Percentiles rank a stretch among this genome's conserved stretches.
These are phyloP conservation scores for Typhlichthys eigenmanni DNA, from an alignment of 2,797 vertebrate species.

Conservation along the genomic window DNA sequence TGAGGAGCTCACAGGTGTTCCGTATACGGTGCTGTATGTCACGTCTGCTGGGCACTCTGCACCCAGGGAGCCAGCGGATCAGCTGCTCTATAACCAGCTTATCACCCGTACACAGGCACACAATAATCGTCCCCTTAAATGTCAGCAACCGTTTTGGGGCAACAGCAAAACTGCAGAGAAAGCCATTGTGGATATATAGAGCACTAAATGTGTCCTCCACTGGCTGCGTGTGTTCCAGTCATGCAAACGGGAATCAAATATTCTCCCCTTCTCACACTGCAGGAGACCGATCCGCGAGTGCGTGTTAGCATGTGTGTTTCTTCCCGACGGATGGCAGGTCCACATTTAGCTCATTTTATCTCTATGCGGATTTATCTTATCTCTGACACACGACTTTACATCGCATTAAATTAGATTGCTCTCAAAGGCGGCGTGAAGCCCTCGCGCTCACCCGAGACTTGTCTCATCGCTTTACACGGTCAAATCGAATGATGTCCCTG, in stretches of 20 bases:
- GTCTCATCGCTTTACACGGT: slow-evolving; percentile 40
- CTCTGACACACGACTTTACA: slow-evolving; percentile 36
- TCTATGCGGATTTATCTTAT: slow-evolving; percentile 56
- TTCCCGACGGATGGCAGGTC: slow-evolving; percentile 50
- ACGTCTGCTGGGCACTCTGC: slow-evolving; percentile 9
- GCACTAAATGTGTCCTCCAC: slow-evolving; percentile 11
- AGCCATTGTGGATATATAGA: slow-evolving; percentile 24
- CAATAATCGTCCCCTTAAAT: slow-evolving; percentile 37
- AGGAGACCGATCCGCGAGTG: not conserved
- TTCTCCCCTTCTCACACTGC: slow-evolving; percentile 30
- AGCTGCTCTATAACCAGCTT: not conserved
- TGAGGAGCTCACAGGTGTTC: slow-evolving; percentile 7
- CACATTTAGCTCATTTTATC: slow-evolving; percentile 64
- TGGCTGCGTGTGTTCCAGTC: slow-evolving; percentile 30
- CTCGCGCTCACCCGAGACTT: slow-evolving; percentile 35
- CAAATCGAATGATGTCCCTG: slow-evolving; percentile 38
- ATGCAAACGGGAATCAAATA: slow-evolving; percentile 51
- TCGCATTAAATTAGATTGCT: slow-evolving; percentile 60
- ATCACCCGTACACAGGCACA: slow-evolving; percentile 35
- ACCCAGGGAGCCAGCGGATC: not conserved
- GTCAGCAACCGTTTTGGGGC: slow-evolving; percentile 25
- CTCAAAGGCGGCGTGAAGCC: slow-evolving; percentile 19
- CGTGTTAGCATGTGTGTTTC: slow-evolving; percentile 27
- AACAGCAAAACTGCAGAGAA: not conserved
- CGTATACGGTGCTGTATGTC: not conserved